phyloP scores from a whole-genome alignment of 2,888 invertebrate species.

The Junonia oenone region DNA sequence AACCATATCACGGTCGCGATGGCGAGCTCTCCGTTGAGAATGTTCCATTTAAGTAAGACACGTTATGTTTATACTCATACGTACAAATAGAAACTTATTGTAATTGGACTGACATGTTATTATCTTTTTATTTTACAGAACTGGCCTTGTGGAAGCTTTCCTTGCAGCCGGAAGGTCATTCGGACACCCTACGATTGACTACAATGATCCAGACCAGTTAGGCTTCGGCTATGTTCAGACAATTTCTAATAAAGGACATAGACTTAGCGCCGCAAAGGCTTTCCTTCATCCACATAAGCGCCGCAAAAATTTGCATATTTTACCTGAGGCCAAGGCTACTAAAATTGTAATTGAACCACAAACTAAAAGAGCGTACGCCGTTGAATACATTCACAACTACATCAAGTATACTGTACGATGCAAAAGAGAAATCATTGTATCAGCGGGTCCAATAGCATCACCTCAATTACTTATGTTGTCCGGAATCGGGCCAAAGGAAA shows the following conservation, averaged over 20 bases:
- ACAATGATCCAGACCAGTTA: constrained; percentile 81
- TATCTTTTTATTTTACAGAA: constrained; percentile 48
- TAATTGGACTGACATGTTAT: not conserved
- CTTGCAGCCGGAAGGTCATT: constrained; percentile 79
- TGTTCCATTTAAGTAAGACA: constrained; percentile 73
- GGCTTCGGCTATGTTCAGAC: constrained; percentile 78
- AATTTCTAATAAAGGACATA: constrained; percentile 80
- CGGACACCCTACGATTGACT: constrained; percentile 79
- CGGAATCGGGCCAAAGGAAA: constrained; percentile 81
- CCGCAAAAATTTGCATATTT: constrained; percentile 81
- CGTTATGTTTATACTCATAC: not conserved
- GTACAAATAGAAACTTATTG: not conserved
- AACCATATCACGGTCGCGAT: constrained; percentile 78
- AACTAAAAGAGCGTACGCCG: constrained; percentile 83
- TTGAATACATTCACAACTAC: constrained; percentile 82
- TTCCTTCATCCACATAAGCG: constrained; percentile 82
- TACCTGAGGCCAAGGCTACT: constrained; percentile 60
- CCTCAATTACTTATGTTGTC: constrained; percentile 96
- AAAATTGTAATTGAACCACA: constrained; percentile 69
- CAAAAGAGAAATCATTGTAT: constrained; percentile 89
- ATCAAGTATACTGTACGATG: constrained; percentile 77
- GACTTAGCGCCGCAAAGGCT: constrained; percentile 84
- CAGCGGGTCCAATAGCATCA: constrained; percentile 92
- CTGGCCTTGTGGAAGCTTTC: constrained; percentile 76
- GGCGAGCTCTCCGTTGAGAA: constrained; percentile 83